These are phyloP conservation scores for Dendrolimus punctatus DNA, from an alignment of 1,140 invertebrate species.

Conservation along the genomic window DNA sequence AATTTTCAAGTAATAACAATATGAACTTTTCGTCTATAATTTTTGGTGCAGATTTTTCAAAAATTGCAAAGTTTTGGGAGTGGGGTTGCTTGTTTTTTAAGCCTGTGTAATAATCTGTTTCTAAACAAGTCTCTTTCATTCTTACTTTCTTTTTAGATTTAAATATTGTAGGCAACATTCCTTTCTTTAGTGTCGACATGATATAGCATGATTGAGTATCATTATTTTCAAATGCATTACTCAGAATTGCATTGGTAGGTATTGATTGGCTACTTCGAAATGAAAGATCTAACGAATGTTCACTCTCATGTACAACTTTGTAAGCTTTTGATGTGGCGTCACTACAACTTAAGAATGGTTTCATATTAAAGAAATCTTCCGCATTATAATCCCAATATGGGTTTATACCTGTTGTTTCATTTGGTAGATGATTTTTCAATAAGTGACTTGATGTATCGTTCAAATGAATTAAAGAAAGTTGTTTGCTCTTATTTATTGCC, in stretches of 20 bases:
- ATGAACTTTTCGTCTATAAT: constrained; percentile 49
- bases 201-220: constrained; percentile 34
- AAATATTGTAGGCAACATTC: constrained; percentile 8
- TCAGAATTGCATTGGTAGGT: background rate
- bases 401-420: background rate
- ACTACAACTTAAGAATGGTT: constrained; percentile 36
- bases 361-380: constrained; percentile 23
- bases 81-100: no score
- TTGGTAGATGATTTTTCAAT: constrained; percentile 10
- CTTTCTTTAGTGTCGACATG: constrained; percentile 29
- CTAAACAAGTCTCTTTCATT: constrained; percentile 5
- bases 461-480: background rate
- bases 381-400: background rate
- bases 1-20: constrained; percentile 40
- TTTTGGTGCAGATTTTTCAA: constrained; percentile 19
- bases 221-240: constrained; percentile 1
- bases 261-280: constrained; percentile 14
- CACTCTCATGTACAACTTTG: constrained; percentile 17
- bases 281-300: constrained; percentile 21
- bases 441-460: constrained; percentile 13
- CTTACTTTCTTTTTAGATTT: constrained; percentile 16
- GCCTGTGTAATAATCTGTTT: no score
- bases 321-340: constrained; percentile 33
- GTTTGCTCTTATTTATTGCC: no score
- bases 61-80: background rate